Conservation (phyloP, 2,797 vertebrate species). For the Cyclopterus lumpus region DNA sequence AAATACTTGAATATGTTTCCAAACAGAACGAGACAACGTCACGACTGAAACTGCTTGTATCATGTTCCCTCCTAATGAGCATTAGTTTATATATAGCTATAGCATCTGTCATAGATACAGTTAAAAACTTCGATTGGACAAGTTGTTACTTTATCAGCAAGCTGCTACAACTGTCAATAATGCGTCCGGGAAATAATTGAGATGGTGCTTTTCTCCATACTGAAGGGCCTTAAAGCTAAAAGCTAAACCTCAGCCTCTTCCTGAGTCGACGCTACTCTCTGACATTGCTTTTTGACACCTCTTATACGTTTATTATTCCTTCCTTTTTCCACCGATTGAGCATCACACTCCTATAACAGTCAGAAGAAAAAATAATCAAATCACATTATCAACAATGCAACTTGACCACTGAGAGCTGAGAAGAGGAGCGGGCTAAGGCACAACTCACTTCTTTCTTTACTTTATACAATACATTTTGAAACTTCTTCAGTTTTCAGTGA, state of each 20-base stretch:
- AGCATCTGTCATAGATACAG: background rate
- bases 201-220: background rate
- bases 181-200: background rate
- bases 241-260: conserved; percentile 6
- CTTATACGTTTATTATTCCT: background rate
- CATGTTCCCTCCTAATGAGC: background rate
- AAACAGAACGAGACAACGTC: background rate
- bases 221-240: conserved; percentile 3
- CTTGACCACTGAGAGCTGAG: too few relatives aligned
- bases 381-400: too few relatives aligned
- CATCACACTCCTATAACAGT: background rate
- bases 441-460: too few relatives aligned
- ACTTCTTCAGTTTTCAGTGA: too few relatives aligned
- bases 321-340: background rate
- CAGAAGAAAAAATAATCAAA: too few relatives aligned
- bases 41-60: background rate
- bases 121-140: background rate
- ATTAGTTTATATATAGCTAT: background rate
- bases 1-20: background rate
- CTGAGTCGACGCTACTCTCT: background rate
- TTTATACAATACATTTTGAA: too few relatives aligned
- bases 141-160: background rate
- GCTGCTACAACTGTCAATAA: background rate
- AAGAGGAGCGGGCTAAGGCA: too few relatives aligned
- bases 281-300: background rate